These are phyloP conservation scores for Cotesia glomerata DNA, from an alignment of 1,140 invertebrate species.

Conservation along the genomic window DNA sequence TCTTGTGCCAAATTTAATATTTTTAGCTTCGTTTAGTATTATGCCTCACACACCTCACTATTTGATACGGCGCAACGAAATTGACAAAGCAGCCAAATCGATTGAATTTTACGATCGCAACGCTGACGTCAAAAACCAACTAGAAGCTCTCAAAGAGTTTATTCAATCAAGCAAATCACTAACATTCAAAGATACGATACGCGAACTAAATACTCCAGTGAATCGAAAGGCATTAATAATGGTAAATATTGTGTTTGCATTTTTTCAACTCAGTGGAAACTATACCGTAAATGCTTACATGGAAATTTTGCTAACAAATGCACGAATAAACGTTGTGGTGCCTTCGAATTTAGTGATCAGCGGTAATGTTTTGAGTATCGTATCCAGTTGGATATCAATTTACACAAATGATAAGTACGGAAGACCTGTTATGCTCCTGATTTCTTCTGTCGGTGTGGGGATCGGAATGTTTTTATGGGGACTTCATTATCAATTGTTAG, in stretches of 20 bases:
- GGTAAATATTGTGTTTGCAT: slow-evolving; percentile 71
- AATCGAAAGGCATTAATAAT: slow-evolving; percentile 72
- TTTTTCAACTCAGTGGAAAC: slow-evolving; percentile 80
- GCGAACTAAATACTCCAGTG: slow-evolving; percentile 35
- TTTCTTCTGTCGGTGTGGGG: slow-evolving; percentile 67
- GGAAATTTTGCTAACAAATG: slow-evolving; percentile 73
- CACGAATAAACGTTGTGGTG: slow-evolving; percentile 58
- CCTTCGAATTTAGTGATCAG: slow-evolving; percentile 68
- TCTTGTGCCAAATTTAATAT: slow-evolving; percentile 64
- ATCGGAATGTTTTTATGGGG: slow-evolving; percentile 65
- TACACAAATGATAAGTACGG: slow-evolving; percentile 75
- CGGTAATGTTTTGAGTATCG: slow-evolving; percentile 71
- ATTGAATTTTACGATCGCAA: slow-evolving; percentile 46
- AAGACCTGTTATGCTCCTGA: slow-evolving; percentile 70
- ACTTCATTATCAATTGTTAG: slow-evolving; percentile 69
- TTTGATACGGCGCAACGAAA: slow-evolving; percentile 65
- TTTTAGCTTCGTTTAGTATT: slow-evolving; percentile 67
- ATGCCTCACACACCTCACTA: slow-evolving; percentile 80
- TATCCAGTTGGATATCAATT: slow-evolving; percentile 67
- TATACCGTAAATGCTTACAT: slow-evolving; percentile 78
- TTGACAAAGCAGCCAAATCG: slow-evolving; percentile 63
- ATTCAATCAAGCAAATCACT: slow-evolving; percentile 30
- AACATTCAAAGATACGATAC: slow-evolving; percentile 13
- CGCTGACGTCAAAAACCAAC: slow-evolving; percentile 34
- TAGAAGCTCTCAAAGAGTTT: slow-evolving; percentile 42